Evolutionary conservation across 2,888 invertebrate genomes (phyloP).

Genomic region (Leptopilina syphax): DNA sequence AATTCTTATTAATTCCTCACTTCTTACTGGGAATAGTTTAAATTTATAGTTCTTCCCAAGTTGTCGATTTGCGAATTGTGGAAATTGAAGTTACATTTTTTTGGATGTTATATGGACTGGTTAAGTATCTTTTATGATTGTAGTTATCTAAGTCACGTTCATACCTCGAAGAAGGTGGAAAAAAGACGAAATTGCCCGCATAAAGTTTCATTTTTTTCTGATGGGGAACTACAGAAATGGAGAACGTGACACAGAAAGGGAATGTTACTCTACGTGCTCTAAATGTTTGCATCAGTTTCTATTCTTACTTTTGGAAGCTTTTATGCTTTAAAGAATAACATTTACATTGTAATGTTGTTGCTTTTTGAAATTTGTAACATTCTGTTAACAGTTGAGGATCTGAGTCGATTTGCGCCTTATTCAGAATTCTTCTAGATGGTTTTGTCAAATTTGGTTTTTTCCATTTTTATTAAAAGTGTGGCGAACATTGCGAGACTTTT

Average conservation of each 20-base stretch:
- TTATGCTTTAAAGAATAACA: not conserved
- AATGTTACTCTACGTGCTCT: not conserved
- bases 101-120: not conserved
- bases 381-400: no score
- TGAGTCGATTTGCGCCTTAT: no score
- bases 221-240: not conserved
- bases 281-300: not conserved
- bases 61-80: not conserved
- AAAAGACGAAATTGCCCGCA: not conserved
- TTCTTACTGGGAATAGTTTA: no score
- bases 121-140: not conserved
- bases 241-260: conserved; percentile 2
- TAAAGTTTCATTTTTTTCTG: conserved; percentile 5
- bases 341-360: no score
- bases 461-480: no score
- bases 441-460: no score
- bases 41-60: no score
- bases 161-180: not conserved
- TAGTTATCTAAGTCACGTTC: conserved; percentile 22
- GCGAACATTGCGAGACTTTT: no score
- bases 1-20: no score
- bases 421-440: no score
- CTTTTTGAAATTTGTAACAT: no score
- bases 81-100: not conserved
- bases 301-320: not conserved